A percentile compares a stretch with the other conserved stretches of the same genome.
phyloP scores from a whole-genome alignment of 2,797 vertebrate genomes.

The Halcyon smyrnensis region DNA sequence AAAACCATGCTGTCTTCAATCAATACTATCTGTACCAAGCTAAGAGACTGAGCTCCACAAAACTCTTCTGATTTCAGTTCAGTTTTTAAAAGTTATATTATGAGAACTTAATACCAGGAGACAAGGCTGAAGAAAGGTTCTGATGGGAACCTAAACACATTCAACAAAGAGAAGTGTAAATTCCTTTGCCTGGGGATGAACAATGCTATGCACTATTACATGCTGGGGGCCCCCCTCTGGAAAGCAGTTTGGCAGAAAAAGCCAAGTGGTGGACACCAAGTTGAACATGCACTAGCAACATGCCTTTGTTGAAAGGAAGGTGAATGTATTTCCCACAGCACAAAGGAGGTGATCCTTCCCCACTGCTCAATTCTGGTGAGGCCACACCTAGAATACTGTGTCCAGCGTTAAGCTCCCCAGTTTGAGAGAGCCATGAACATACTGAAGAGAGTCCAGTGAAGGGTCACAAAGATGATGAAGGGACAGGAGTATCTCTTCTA shows the following conservation, averaged over 20 bases:
- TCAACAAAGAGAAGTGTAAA: background rate
- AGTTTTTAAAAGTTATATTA: background rate
- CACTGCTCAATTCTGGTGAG: background rate
- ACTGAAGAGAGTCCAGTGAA: background rate
- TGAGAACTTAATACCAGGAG: background rate
- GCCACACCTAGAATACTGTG: too few species aligned
- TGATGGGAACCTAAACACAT: background rate
- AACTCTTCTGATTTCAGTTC: background rate
- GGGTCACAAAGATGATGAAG: background rate
- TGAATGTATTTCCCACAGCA: background rate
- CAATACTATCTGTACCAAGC: background rate
- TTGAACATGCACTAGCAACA: background rate
- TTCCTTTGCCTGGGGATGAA: background rate
- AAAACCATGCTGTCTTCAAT: too few species aligned
- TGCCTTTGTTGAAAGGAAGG: background rate
- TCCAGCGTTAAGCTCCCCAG: background rate
- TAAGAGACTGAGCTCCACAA: background rate
- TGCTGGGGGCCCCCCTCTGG: fast-evolving
- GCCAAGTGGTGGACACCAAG: too few species aligned
- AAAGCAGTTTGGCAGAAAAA: background rate
- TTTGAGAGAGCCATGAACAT: background rate
- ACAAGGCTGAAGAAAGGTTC: background rate
- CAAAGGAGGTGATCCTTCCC: background rate
- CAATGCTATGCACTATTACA: background rate
- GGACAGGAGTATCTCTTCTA: background rate